Conservation (phyloP, 2,797 vertebrate species). For the Amphiprion clarkii region DNA sequence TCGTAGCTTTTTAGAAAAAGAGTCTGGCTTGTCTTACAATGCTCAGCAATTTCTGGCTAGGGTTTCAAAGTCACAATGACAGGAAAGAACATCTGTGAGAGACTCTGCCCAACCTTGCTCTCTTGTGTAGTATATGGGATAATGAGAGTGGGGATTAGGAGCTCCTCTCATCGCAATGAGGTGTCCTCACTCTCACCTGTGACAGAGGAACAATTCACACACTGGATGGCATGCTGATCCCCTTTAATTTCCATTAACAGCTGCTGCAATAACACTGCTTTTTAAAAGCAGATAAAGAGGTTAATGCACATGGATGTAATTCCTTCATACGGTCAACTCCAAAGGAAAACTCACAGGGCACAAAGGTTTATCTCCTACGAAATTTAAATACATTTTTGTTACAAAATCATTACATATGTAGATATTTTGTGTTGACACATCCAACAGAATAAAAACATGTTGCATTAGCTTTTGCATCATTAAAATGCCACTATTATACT, state of each 20-base stretch:
- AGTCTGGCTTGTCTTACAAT: constrained; percentile 19
- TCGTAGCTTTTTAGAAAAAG: constrained; percentile 37
- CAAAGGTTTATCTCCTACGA: too few relatives aligned
- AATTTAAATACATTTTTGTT: too few relatives aligned
- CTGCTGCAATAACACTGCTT: constrained; percentile 10
- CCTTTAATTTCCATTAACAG: constrained; percentile 1
- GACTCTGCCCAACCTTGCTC: constrained; percentile 28
- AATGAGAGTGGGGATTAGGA: constrained; percentile 14
- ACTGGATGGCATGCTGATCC: neutral
- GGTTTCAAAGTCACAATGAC: constrained; percentile 29
- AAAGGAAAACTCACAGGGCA: too few relatives aligned
- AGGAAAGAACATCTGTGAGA: constrained; percentile 42
- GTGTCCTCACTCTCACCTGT: constrained; percentile 19
- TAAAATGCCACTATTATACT: neutral
- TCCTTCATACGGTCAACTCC: too few relatives aligned
- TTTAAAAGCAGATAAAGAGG: neutral
- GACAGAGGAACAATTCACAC: constrained; percentile 23
- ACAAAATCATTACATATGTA: too few relatives aligned
- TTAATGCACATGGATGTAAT: too few relatives aligned
- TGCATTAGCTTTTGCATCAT: neutral
- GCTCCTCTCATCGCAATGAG: neutral
- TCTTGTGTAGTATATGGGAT: constrained; percentile 25
- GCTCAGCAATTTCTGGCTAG: constrained; percentile 11
- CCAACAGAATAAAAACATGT: too few relatives aligned
- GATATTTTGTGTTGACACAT: too few relatives aligned